Base-by-base conservation (phyloP, 2,888 invertebrate genomes). In the Synanthedon formicaeformis region DNA sequence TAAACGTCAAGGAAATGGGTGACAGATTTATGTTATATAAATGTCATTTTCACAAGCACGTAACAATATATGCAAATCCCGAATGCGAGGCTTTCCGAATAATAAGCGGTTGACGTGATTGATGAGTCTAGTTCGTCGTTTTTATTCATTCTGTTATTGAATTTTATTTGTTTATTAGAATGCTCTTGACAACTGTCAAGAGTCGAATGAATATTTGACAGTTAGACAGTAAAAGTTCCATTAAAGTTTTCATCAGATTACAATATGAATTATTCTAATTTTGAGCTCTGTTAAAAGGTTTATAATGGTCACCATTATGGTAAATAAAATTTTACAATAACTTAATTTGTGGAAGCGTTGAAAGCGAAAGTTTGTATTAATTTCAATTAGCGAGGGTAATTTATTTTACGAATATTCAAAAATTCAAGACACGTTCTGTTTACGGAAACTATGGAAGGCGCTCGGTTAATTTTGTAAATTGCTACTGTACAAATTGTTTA, bases 71-170 rank as follows among this genome's bases (percentile, higher is more conserved):
- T 49, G 54, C 27, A 51, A 52, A 56, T 40, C 48, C 51, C 10
- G 16, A 55, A 34, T 6, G 34, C 34, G 34, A 34, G 56, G 56
- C 57, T 58, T 59, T 55, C 58, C 56, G 54, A 60, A 60, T 67
- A 67, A 68, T 61, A 62, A 63, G 63, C 62, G 60, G 65, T 64
- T 67, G 52, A 12, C 16, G 18, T 67, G 72, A 72, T 65, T 57
- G 65, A 72, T 69, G 63, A 65, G 58, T 56, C 61, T 58, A 56
- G 56, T 60, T 56, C 56, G 58, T 59, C 58, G 52, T 61, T 55
- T 57, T 59, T 62, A 61, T 60, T 62, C 18, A 11, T n/a, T 40
- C 13, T 34, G 41, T 49, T 18, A 49, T 13, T 50, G 13, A 27
- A 23, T 49, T 34, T 34, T 10, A 34, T 34, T 34, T 34, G 34